Percentiles rank a stretch among this genome's conserved stretches.
Conservation (phyloP, 2,797 vertebrate species). For the Neosalanx taihuensis region DNA sequence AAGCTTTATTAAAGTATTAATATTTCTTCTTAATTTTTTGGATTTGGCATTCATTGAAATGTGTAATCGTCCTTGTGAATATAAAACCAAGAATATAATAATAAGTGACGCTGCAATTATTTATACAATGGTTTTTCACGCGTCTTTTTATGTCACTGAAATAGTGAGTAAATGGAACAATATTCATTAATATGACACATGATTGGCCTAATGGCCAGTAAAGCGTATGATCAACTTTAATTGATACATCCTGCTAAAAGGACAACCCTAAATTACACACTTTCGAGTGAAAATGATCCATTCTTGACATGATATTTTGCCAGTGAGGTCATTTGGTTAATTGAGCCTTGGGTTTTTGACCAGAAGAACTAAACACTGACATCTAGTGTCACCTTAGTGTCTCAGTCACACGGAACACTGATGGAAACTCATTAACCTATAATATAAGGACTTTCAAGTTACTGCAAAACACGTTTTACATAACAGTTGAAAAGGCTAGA, state of each 20-base stretch:
- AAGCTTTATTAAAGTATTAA: background rate
- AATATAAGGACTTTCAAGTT: background rate
- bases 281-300: conserved; percentile 10
- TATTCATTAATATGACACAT: conserved; percentile 25
- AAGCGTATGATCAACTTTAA: conserved; percentile 35
- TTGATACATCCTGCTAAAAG: conserved; percentile 37
- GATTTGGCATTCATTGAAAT: too few species aligned
- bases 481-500: too few species aligned
- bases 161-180: background rate
- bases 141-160: conserved; percentile 5
- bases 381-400: conserved; percentile 56
- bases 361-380: conserved; percentile 50
- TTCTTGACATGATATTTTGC: background rate
- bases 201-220: conserved; percentile 25
- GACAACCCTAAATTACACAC: conserved; percentile 25
- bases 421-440: background rate
- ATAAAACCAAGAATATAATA: background rate
- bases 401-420: background rate
- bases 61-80: too few species aligned
- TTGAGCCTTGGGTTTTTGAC: background rate
- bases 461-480: too few species aligned
- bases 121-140: background rate
- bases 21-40: background rate
- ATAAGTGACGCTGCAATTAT: background rate
- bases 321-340: background rate